phyloP scores from a whole-genome alignment of 2,888 invertebrate species.

The Craniophora ligustri region DNA sequence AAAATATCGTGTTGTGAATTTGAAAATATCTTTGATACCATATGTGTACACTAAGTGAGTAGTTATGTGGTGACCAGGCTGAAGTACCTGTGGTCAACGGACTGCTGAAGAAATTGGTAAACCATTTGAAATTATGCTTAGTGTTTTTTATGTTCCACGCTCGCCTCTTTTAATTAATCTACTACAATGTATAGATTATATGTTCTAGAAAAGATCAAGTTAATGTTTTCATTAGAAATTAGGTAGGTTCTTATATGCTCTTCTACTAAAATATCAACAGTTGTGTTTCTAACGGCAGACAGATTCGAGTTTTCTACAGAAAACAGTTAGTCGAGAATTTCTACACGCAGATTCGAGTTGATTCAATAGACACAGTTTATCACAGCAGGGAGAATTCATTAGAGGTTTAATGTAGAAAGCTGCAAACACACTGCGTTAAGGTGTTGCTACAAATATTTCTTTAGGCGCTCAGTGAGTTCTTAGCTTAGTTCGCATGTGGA shows the following conservation, averaged over 20 bases:
- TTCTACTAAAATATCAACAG: slow-evolving; percentile 23
- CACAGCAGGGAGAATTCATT: neutral
- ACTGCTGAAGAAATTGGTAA: neutral
- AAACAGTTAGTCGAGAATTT: no score
- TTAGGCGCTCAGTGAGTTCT: slow-evolving; percentile 15
- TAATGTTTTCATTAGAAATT: neutral
- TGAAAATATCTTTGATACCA: slow-evolving; percentile 15
- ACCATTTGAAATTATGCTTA: neutral
- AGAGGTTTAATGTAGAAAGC: slow-evolving; percentile 12
- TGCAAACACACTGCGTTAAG: slow-evolving; percentile 29
- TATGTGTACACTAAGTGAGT: slow-evolving; percentile 44
- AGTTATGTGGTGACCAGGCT: neutral
- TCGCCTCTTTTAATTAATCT: neutral
- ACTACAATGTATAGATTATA: no score
- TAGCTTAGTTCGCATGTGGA: no score
- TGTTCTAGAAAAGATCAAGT: no score
- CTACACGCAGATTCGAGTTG: slow-evolving; percentile 5
- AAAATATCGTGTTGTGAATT: slow-evolving; percentile 40
- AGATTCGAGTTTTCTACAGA: no score
- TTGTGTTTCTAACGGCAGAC: no score
- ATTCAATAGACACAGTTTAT: slow-evolving; percentile 9
- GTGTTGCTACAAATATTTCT: slow-evolving; percentile 6
- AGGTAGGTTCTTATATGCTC: neutral
- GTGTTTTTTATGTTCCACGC: neutral
- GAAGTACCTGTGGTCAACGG: neutral